These are phyloP conservation scores for Drosophila leonis DNA, from an alignment of 2,888 invertebrate species.

Conservation along the genomic window DNA sequence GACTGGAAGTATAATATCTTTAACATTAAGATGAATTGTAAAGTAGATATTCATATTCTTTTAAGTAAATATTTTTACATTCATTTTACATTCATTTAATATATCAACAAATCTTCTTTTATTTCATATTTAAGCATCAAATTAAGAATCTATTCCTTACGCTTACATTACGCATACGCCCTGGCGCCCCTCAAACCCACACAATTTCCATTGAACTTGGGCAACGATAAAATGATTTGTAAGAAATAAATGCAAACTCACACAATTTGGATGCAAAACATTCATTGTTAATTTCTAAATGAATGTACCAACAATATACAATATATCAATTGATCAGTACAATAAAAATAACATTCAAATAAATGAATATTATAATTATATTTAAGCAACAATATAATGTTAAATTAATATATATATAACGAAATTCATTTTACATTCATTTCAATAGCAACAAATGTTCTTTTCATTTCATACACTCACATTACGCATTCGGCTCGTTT, in stretches of 20 bases:
- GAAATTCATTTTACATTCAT: not conserved
- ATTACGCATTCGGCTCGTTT: constrained; percentile 1
- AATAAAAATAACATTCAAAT: not conserved
- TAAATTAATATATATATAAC: not conserved
- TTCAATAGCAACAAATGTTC: not conserved
- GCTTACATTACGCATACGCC: too few relatives aligned
- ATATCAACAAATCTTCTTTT: too few relatives aligned
- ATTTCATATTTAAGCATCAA: too few relatives aligned
- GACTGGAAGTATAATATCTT: not conserved
- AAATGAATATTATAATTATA: constrained; percentile 2
- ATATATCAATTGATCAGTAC: not conserved
- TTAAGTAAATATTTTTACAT: too few relatives aligned
- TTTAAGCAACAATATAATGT: not conserved
- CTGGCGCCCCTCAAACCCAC: not conserved
- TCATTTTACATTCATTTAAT: too few relatives aligned
- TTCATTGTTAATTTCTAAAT: not conserved
- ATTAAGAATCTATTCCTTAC: not conserved
- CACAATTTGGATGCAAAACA: not conserved
- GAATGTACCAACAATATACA: not conserved
- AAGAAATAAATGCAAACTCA: not conserved
- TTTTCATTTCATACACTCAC: not conserved
- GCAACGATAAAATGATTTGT: not conserved
- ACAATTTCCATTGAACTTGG: not conserved
- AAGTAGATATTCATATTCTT: too few relatives aligned
- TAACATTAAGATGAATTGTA: too few relatives aligned